These are phyloP conservation scores for Dermatemys mawii DNA, from an alignment of 2,113 vertebrate species.

Conservation along the genomic window DNA sequence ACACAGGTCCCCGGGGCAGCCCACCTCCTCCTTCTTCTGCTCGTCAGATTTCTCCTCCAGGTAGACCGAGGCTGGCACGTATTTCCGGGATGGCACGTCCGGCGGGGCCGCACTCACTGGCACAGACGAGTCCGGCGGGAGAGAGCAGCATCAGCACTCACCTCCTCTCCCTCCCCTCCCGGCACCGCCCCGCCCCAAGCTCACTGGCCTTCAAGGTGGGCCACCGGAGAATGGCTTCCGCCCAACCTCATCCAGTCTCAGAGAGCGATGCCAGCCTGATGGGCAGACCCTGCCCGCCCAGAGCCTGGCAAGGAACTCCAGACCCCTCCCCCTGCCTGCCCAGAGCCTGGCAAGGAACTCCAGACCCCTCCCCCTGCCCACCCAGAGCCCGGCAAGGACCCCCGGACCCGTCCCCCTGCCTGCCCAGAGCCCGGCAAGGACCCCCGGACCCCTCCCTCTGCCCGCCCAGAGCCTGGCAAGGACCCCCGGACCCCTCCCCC, in stretches of 20 bases:
- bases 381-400: too few species aligned
- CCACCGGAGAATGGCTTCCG: neutral
- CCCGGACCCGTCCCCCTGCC: too few species aligned
- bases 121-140: neutral
- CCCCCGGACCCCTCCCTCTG: too few species aligned
- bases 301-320: neutral
- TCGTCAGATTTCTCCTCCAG: slow-evolving; percentile 95
- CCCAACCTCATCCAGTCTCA: too few species aligned
- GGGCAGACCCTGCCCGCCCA: neutral
- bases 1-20: fast-evolving
- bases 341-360: too few species aligned
- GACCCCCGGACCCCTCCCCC: too few species aligned
- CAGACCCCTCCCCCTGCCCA: too few species aligned
- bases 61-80: slow-evolving; percentile 86
- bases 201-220: neutral
- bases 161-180: neutral
- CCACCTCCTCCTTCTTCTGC: slow-evolving; percentile 97
- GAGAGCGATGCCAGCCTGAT: too few species aligned
- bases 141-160: neutral
- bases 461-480: too few species aligned
- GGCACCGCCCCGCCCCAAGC: neutral
- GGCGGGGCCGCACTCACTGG: slow-evolving; percentile 92
- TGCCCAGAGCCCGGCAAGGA: too few species aligned
- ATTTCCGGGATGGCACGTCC: slow-evolving; percentile 85
- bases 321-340: too few species aligned